A percentile compares a stretch with the other conserved stretches of the same genome.
Conservation (phyloP, 2,113 vertebrate species). For the Nothocercus julius region DNA sequence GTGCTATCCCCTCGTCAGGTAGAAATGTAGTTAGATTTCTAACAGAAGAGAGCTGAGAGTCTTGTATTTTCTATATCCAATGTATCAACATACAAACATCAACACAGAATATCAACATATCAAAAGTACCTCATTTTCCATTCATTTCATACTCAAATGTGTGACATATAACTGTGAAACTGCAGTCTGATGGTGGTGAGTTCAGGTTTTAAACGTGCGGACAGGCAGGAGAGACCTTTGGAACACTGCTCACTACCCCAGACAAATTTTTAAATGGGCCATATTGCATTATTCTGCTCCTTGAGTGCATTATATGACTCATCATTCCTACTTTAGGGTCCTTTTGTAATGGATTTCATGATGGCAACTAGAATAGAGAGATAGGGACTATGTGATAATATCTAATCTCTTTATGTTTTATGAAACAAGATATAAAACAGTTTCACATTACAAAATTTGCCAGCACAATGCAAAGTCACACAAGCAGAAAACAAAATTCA, state of each 20-base stretch:
- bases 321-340: background rate
- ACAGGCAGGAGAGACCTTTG: background rate
- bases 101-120: no score
- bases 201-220: background rate
- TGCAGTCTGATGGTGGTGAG: background rate
- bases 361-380: background rate
- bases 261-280: background rate
- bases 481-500: conserved; percentile 42
- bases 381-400: background rate
- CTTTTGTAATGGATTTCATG: background rate
- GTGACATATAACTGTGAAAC: background rate
- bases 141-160: background rate
- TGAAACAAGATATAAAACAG: background rate
- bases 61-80: background rate
- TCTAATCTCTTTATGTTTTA: background rate
- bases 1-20: background rate
- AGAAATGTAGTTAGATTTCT: background rate
- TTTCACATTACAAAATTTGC: background rate
- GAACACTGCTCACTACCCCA: background rate
- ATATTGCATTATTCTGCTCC: background rate
- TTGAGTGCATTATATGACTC: background rate
- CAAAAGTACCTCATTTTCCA: background rate
- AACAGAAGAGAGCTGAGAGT: background rate
- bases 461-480: conserved; percentile 39
- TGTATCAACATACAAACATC: no score